These are phyloP conservation scores for Epicauta chinensis DNA, from an alignment of 1,140 invertebrate species.

Conservation along the genomic window DNA sequence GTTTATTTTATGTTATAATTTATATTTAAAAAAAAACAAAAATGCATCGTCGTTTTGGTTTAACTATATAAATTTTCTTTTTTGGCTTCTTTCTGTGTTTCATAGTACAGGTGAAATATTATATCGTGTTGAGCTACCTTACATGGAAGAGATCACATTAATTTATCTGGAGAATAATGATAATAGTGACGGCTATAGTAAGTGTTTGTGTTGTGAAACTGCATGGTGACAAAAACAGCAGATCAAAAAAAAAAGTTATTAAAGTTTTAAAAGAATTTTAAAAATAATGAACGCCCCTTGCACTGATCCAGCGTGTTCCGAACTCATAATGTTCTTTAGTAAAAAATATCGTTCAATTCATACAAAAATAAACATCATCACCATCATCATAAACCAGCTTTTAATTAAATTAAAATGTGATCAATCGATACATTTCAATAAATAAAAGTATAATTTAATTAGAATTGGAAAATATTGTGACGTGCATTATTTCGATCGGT, in stretches of 20 bases:
- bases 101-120: constrained; percentile 77
- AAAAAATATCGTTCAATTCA: no score
- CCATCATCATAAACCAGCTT: background rate
- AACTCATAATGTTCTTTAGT: no score
- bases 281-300: constrained; percentile 28
- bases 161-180: constrained; percentile 78
- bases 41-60: constrained; percentile 30
- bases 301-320: constrained; percentile 22
- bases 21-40: constrained; percentile 17
- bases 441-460: background rate
- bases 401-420: constrained; percentile 10
- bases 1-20: background rate
- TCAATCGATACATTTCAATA: constrained; percentile 8
- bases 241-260: no score
- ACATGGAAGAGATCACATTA: constrained; percentile 83
- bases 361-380: no score
- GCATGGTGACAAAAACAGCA: constrained; percentile 37
- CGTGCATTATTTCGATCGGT: no score
- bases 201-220: constrained; percentile 50
- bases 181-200: constrained; percentile 58
- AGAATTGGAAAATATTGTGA: no score
- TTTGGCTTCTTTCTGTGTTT: constrained; percentile 54
- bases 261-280: no score
- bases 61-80: constrained; percentile 43
- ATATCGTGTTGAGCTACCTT: constrained; percentile 81